A percentile compares a stretch with the other conserved stretches of the same genome.
Conservation (phyloP, 2,888 invertebrate species). For the Amaurobius ferox region DNA sequence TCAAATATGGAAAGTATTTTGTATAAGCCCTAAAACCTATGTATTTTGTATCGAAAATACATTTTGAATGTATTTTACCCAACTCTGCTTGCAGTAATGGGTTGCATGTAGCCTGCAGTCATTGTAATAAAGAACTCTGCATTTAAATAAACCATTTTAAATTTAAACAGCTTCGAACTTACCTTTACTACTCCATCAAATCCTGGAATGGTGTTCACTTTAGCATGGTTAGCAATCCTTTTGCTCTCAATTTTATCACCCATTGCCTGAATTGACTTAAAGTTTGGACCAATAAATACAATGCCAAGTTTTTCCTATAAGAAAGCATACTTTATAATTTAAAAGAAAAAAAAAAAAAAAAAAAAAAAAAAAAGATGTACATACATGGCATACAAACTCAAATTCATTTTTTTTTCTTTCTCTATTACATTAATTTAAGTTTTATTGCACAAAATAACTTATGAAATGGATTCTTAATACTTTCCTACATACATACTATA, state of each 20-base stretch:
- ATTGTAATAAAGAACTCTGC: too few species aligned
- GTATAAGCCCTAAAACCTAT: too few species aligned
- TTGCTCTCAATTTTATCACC: constrained; percentile 85
- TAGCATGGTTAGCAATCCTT: constrained; percentile 81
- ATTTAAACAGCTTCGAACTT: neutral
- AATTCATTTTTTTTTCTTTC: too few species aligned
- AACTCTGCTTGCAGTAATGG: too few species aligned
- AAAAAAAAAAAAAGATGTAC: neutral
- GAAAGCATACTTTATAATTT: neutral
- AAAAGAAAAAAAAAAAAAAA: neutral
- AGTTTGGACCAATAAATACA: constrained; percentile 82
- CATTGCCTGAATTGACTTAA: constrained; percentile 82
- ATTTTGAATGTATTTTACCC: too few species aligned
- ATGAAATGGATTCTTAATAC: too few species aligned
- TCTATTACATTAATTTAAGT: too few species aligned
- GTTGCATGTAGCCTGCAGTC: too few species aligned
- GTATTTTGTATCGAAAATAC: too few species aligned
- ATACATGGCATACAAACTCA: neutral
- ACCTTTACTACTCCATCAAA: constrained; percentile 73
- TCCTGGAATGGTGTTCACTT: constrained; percentile 82
- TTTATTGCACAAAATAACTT: too few species aligned
- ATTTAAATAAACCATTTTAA: too few species aligned
- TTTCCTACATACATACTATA: neutral
- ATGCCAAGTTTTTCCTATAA: constrained; percentile 80
- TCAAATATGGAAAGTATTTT: too few species aligned